phyloP scores from a whole-genome alignment of 2,797 vertebrate species.

The Sorex maritimensis region DNA sequence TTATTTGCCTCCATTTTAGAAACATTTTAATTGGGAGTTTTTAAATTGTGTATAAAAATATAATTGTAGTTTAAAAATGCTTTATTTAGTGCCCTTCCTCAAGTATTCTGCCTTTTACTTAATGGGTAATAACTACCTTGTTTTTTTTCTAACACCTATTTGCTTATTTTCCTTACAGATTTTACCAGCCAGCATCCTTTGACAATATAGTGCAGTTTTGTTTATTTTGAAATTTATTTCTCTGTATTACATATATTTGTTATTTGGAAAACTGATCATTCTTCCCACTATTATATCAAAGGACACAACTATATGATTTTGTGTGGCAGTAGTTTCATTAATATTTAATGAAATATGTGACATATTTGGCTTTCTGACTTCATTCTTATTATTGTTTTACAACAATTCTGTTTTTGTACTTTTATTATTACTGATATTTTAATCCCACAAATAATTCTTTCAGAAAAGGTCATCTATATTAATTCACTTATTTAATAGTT shows the following conservation, averaged over 20 bases:
- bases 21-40: slow-evolving; percentile 1
- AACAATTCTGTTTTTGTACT: too few species aligned
- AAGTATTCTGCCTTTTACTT: neutral
- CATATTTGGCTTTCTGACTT: neutral
- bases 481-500: neutral
- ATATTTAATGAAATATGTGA: neutral
- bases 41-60: neutral
- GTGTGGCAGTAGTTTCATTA: neutral
- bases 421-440: neutral
- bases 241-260: neutral
- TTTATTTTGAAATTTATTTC: neutral
- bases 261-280: neutral
- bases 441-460: neutral
- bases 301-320: neutral
- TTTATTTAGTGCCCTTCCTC: neutral
- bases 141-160: slow-evolving; percentile 5
- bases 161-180: neutral
- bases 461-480: slow-evolving; percentile 4
- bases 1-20: neutral
- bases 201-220: neutral
- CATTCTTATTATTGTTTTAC: slow-evolving; percentile 11
- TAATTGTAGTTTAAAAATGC: neutral
- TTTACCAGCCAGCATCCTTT: neutral
- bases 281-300: neutral
- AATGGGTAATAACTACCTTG: neutral